Evolutionary conservation across 2,797 vertebrate genomes (phyloP).

Genomic region (Mormyrus hasselquistii): DNA sequence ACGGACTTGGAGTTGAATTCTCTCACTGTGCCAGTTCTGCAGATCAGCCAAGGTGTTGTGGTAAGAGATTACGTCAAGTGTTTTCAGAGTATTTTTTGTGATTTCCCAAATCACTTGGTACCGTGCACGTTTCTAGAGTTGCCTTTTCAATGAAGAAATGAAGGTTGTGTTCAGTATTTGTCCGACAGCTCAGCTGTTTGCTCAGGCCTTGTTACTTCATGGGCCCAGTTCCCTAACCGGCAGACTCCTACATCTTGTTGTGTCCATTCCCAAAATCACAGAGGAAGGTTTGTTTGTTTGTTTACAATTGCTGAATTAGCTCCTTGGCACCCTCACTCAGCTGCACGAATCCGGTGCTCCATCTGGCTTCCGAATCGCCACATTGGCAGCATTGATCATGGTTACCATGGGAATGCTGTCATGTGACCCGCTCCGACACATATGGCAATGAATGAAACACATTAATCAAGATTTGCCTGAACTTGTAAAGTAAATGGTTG

Average conservation of each 20-base stretch:
- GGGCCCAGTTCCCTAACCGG: not conserved
- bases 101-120: not conserved
- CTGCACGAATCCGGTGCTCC: not conserved
- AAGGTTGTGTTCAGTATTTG: not conserved
- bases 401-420: not conserved
- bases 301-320: conserved; percentile 10
- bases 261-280: not conserved
- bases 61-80: not conserved
- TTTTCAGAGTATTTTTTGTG: not conserved
- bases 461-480: not conserved
- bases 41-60: not conserved
- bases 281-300: conserved; percentile 3
- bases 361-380: conserved; percentile 3
- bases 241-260: not conserved
- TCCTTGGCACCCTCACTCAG: not conserved
- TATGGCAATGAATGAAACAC: conserved; percentile 5
- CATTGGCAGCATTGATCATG: not conserved
- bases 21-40: not conserved
- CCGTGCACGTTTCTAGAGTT: not conserved
- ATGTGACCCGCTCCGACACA: conserved; percentile 21
- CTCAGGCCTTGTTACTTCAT: not conserved
- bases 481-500: not conserved
- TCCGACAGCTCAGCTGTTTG: not conserved
- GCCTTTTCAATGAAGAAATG: not conserved
- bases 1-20: not conserved